phyloP scores from a whole-genome alignment of 2,797 vertebrate genomes.

The Clarias fuscus region DNA sequence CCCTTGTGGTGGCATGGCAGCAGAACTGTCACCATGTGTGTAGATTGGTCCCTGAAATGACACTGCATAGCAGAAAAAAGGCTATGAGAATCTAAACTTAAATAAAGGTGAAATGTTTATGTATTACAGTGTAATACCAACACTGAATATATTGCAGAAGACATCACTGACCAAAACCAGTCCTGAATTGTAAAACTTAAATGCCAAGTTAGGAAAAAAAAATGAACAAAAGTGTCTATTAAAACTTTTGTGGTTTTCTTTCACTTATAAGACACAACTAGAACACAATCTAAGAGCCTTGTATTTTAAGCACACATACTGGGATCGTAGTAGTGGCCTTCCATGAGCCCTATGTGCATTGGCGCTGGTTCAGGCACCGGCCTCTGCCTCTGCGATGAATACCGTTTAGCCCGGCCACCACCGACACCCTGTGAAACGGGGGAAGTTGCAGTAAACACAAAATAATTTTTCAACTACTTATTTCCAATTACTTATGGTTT shows the following conservation, averaged over 20 bases:
- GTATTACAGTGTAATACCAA: neutral
- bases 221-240: too few species aligned
- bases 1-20: slow-evolving; percentile 90
- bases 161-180: neutral
- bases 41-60: slow-evolving; percentile 98
- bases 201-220: too few species aligned
- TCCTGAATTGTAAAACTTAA: neutral
- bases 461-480: neutral
- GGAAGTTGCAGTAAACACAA: neutral
- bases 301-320: slow-evolving; percentile 63
- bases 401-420: slow-evolving; percentile 89
- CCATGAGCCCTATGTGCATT: slow-evolving; percentile 94
- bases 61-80: slow-evolving; percentile 72
- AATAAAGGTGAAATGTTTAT: neutral
- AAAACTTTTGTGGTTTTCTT: neutral
- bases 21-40: slow-evolving; percentile 86
- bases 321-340: slow-evolving; percentile 94
- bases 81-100: neutral
- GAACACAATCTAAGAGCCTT: neutral
- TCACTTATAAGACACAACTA: neutral
- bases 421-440: slow-evolving; percentile 71
- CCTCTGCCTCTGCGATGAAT: slow-evolving; percentile 93
- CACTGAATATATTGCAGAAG: neutral
- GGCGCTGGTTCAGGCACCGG: slow-evolving; percentile 86
- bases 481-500: neutral